Base-by-base conservation (phyloP, 2,888 invertebrate genomes). In the Leptinotarsa rubiginosa region DNA sequence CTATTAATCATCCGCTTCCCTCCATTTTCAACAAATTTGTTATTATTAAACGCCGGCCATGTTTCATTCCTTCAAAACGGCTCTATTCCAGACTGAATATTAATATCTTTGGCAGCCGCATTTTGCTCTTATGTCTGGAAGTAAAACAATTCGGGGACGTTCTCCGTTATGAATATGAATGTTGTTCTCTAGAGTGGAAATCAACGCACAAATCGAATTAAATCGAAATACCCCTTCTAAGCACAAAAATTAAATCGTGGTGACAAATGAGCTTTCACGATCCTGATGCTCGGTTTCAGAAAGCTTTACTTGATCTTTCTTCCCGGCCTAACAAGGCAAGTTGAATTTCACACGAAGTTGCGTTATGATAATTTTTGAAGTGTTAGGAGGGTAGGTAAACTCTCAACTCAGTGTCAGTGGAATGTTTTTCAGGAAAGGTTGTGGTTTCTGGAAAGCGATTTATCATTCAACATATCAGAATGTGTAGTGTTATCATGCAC, bases 61-160 rank as follows among this genome's bases (percentile, higher is more conserved):
- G 67, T 68, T 68, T 59, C 67, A 72, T 67, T 68, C 31, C 52
- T 68, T 22, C 31, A 52, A 68, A 68, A 20, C 62, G 56, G 69
- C 69, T 62, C 62, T 69, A 62, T 59, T 69, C 62, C 20, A 69
- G 47, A 56, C 18, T 67, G 54, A 41, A 54, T 41, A 54, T 49
- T 54, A 69, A 54, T 54, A 52, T 54, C 18, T 47, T 54, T 56
- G 56, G 56, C 56, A 56, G 56, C 20, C 56, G 56, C 56, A 22
- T 56, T 56, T 56, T 56, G 56, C 56, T 56, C 22, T 56, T 56
- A 20, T 56, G 54, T 56, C 54, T 56, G 54, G 22, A 56, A 56
- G 54, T 56, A 25, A 56, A 56, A 56, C 56, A 56, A 56, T 56
- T 22, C 56, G 22, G 56, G 56, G 56, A 12, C 4, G 20, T 56